Evolutionary conservation across 1,140 invertebrate genomes (phyloP).

Genomic region (Nylanderia fulva): DNA sequence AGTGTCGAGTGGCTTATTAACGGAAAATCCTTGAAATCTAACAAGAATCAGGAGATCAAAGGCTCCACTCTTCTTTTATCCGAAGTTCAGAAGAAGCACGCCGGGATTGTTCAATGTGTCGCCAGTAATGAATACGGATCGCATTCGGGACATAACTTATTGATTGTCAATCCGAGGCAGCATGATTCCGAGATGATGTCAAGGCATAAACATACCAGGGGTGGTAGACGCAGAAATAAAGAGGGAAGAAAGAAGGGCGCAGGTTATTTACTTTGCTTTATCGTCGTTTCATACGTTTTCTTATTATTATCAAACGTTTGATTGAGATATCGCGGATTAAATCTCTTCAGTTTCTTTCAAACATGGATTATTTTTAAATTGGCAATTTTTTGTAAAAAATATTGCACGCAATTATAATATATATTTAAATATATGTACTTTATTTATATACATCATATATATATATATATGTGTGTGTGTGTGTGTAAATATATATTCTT

Average conservation of each 20-base stretch:
- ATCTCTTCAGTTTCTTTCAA: background rate
- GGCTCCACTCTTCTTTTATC: slow-evolving; percentile 88
- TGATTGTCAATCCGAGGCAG: slow-evolving; percentile 92
- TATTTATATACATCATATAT: no score
- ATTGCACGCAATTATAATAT: background rate
- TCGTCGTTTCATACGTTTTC: background rate
- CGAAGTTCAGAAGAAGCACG: slow-evolving; percentile 92
- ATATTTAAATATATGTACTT: no score
- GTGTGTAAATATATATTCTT: no score
- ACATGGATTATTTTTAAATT: background rate
- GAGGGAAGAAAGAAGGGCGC: slow-evolving; percentile 84
- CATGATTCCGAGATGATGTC: slow-evolving; percentile 85
- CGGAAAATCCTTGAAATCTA: slow-evolving; percentile 88
- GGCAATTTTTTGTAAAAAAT: background rate
- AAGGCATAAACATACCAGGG: slow-evolving; percentile 81
- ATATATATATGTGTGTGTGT: no score
- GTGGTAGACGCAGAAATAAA: slow-evolving; percentile 82
- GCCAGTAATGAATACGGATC: slow-evolving; percentile 93
- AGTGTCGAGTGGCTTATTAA: slow-evolving; percentile 94
- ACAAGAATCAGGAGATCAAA: slow-evolving; percentile 85
- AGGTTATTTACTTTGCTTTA: slow-evolving; percentile 64
- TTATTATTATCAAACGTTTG: slow-evolving; percentile 40
- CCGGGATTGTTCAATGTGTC: slow-evolving; percentile 96
- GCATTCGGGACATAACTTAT: slow-evolving; percentile 86
- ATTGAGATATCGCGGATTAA: slow-evolving; percentile 30